phyloP scores from a whole-genome alignment of 2,888 invertebrate genomes.

The Rutpela maculata region DNA sequence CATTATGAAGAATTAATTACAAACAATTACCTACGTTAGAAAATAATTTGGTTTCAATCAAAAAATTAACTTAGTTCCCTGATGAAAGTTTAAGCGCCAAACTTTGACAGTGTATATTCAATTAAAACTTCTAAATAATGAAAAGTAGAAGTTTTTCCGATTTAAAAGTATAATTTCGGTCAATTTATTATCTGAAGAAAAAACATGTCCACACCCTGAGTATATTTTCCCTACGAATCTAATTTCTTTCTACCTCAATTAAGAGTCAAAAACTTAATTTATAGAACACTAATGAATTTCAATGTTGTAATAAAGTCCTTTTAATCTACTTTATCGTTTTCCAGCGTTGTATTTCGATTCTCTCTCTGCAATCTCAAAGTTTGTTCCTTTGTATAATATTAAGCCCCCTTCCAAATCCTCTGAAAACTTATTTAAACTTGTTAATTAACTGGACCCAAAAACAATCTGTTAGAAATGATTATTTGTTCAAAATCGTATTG shows the following conservation, averaged over 20 bases:
- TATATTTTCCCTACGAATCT: slow-evolving; percentile 50
- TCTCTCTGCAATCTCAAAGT: slow-evolving; percentile 52
- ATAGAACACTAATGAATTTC: slow-evolving; percentile 61
- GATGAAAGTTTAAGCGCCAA: slow-evolving; percentile 33
- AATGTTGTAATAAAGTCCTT: slow-evolving; percentile 62
- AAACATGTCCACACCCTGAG: slow-evolving; percentile 41
- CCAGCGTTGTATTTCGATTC: slow-evolving; percentile 55
- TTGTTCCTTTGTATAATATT: slow-evolving; percentile 56
- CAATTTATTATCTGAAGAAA: slow-evolving; percentile 44
- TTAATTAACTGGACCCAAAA: slow-evolving; percentile 58
- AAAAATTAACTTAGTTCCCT: slow-evolving; percentile 26
- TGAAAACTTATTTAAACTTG: slow-evolving; percentile 59
- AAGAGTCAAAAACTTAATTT: slow-evolving; percentile 60
- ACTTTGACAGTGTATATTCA: slow-evolving; percentile 45
- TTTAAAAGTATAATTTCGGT: slow-evolving; percentile 51
- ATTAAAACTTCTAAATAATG: slow-evolving; percentile 48
- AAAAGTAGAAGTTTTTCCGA: slow-evolving; percentile 46
- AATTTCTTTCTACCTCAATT: slow-evolving; percentile 54
- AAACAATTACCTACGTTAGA: background rate
- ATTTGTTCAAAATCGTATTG: slow-evolving; percentile 55
- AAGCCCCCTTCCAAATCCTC: slow-evolving; percentile 50
- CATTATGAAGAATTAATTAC: background rate
- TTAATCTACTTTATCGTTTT: slow-evolving; percentile 64
- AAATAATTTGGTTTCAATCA: slow-evolving; percentile 8
- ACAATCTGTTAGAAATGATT: slow-evolving; percentile 37